Evolutionary conservation across 2,888 invertebrate species (phyloP), one percentile per base, ranked within the genome.

Genomic region (Osmoderma eremita): DNA sequence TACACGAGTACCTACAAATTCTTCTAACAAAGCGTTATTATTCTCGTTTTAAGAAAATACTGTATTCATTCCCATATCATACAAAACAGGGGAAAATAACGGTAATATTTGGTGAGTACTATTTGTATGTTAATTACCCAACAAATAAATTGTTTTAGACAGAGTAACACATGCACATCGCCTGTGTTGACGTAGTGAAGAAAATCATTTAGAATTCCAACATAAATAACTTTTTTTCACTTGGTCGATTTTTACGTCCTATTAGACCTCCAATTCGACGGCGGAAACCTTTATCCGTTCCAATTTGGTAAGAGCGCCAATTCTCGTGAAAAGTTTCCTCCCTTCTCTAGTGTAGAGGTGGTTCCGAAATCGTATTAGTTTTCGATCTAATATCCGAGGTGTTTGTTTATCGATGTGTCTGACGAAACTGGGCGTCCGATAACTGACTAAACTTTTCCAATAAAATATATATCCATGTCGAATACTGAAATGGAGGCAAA

Each of bases 341-440:
- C 1, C 5, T 56, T 56, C 18, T 39, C 17, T 18, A 38, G 17
- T 38, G 17, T 18, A 38, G 53, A 0, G 53, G 38, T 53, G 12
- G 38, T n/a, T 18, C 36, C 12, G 15, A 61, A 61, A 45, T 15
- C 58, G 58, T 30, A 45, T 30, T 45, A 61, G 45, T 41, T 48
- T 48, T 48, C 48, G 48, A 48, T 48, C n/a, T 20, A 48, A 48
- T 17, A 48, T 48, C 48, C 20, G 6, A 48, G 20, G 48, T 61
- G 58, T 61, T 61, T 61, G 45, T 45, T 61, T 61, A 61, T 61
- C 17, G 45, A 36, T 45, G 36, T 48, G 58, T 61, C 36, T 48
- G 58, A 24, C 30, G 45, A 30, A 48, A 45, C 45, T 38, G 13
- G 24, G 10, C 45, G 17, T 36, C 58, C 58, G 30, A 45, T 36